A percentile compares a stretch with the other conserved stretches of the same genome.
Evolutionary conservation across 2,113 vertebrate genomes (phyloP).

Genomic region (Lagenorhynchus albirostris): DNA sequence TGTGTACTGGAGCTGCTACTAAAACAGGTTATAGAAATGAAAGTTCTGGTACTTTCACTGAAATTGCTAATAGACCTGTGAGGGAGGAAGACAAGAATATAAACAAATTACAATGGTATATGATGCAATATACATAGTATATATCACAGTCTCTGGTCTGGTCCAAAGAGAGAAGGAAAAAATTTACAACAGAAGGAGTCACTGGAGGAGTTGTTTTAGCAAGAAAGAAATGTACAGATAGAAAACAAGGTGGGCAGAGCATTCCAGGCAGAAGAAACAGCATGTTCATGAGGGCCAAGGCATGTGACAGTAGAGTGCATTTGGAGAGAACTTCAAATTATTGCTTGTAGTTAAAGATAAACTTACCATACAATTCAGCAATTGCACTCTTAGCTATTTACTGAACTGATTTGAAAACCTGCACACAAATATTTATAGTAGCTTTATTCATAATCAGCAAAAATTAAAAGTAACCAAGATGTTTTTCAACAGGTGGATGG

Average conservation of each 20-base stretch:
- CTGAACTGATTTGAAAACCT: background rate
- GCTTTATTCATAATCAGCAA: background rate
- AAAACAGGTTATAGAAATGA: slow-evolving; percentile 1
- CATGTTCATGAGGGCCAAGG: background rate
- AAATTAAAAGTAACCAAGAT: background rate
- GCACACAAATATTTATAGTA: background rate
- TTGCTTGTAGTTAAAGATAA: background rate
- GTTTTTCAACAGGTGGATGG: background rate
- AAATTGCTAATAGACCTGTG: background rate
- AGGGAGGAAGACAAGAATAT: background rate
- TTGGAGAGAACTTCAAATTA: background rate
- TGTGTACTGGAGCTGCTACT: background rate
- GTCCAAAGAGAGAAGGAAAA: background rate
- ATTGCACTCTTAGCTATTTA: background rate
- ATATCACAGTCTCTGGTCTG: background rate
- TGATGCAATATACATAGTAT: background rate
- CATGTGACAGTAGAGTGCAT: background rate
- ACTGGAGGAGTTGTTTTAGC: background rate
- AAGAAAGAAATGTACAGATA: background rate
- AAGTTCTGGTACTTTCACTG: background rate
- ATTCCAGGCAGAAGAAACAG: background rate
- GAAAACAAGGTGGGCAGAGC: background rate
- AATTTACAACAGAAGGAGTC: background rate
- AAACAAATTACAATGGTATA: background rate
- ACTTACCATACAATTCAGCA: background rate